Evolutionary conservation across 2,797 vertebrate genomes (phyloP).

Genomic region (Sebastolobus alascanus): DNA sequence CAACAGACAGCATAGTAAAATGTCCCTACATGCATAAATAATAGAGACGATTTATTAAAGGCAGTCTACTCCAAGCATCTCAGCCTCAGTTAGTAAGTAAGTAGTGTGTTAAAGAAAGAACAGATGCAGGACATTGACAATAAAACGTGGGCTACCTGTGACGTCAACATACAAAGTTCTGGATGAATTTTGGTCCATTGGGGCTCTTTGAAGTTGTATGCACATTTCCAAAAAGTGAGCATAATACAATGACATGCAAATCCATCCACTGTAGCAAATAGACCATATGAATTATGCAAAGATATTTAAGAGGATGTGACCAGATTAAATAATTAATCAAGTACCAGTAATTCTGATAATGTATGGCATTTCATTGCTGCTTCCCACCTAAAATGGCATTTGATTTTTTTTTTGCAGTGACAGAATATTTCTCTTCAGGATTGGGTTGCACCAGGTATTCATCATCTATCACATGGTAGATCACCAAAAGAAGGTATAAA

Average conservation of each 20-base stretch:
- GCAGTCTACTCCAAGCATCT: background rate
- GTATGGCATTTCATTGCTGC: background rate
- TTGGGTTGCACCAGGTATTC: background rate
- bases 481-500: too few species aligned
- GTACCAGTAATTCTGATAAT: background rate
- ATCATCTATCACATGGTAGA: too few species aligned
- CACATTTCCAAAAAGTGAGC: background rate
- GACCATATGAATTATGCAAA: background rate
- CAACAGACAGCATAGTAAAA: slow-evolving; percentile 3
- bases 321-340: slow-evolving; percentile 1
- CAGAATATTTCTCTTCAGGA: background rate
- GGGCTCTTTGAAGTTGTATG: background rate
- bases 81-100: background rate
- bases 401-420: background rate
- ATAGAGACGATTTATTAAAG: background rate
- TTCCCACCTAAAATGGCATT: background rate
- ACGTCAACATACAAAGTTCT: background rate
- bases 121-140: background rate
- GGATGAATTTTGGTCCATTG: background rate
- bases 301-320: background rate
- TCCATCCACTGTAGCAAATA: background rate
- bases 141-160: background rate
- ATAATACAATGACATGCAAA: background rate
- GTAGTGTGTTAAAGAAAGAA: background rate
- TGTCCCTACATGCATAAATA: slow-evolving; percentile 3